A percentile compares a stretch with the other conserved stretches of the same genome.
phyloP scores from a whole-genome alignment of 2,113 vertebrate genomes.

The Antennarius striatus region DNA sequence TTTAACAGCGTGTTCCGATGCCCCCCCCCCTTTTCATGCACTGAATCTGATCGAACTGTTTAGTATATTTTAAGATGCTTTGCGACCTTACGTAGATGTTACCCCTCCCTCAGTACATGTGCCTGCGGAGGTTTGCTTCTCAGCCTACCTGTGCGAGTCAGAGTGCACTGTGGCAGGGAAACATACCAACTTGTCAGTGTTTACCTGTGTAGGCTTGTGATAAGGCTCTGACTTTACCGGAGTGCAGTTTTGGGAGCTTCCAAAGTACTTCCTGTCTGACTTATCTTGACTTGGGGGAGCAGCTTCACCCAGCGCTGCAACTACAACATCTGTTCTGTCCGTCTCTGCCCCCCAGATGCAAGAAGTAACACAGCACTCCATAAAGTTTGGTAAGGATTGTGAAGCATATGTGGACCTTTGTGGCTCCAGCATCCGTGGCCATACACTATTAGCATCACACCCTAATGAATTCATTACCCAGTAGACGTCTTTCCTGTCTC shows the following conservation, averaged over 20 bases:
- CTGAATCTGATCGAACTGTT: constrained; percentile 22
- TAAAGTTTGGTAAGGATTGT: not conserved
- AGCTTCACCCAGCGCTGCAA: not conserved
- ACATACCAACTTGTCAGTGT: constrained; percentile 45
- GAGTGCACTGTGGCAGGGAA: constrained; percentile 3
- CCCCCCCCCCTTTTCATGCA: constrained; percentile 1
- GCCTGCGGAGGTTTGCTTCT: constrained; percentile 20
- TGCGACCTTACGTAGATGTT: constrained; percentile 13
- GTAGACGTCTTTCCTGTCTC: too few species aligned
- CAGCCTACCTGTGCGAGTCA: constrained; percentile 14
- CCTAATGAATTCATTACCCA: too few species aligned
- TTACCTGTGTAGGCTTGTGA: constrained; percentile 68
- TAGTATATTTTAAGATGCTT: constrained; percentile 14
- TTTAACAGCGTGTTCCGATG: not conserved
- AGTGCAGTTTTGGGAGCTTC: constrained; percentile 65
- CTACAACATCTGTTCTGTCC: not conserved
- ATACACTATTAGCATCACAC: too few species aligned
- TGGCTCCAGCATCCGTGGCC: not conserved
- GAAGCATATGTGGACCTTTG: not conserved
- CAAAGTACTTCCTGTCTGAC: not conserved
- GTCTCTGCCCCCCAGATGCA: not conserved
- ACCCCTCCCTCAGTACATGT: not conserved
- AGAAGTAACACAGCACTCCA: not conserved
- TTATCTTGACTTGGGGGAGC: not conserved
- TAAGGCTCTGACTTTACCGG: constrained; percentile 53